Percentiles rank a stretch among this genome's conserved stretches.
Conservation (phyloP, 2,888 invertebrate species). For the Saturnia japonica region DNA sequence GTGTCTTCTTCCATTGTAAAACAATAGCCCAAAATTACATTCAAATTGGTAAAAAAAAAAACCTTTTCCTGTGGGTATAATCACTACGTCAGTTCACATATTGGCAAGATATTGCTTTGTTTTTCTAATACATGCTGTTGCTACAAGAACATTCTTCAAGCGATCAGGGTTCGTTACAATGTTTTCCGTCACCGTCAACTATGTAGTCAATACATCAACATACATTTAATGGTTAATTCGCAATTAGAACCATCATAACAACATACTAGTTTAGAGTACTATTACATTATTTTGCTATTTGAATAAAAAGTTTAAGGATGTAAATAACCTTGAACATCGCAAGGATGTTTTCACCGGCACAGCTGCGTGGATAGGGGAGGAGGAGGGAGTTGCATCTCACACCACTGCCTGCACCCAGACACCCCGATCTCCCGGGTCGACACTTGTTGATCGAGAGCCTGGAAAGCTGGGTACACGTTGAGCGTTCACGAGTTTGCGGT, state of each 20-base stretch:
- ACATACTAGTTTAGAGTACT: background rate
- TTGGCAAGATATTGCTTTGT: too few species aligned
- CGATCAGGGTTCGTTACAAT: too few species aligned
- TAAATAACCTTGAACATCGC: conserved; percentile 11
- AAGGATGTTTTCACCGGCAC: conserved; percentile 22
- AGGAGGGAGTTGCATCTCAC: conserved; percentile 23
- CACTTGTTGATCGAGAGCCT: conserved; percentile 50
- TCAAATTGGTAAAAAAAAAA: too few species aligned
- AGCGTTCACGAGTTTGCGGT: background rate
- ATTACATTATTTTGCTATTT: background rate
- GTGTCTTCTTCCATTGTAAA: too few species aligned
- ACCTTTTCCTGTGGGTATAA: too few species aligned
- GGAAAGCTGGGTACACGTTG: conserved; percentile 31
- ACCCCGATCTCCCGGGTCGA: conserved; percentile 26
- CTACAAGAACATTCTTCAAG: too few species aligned
- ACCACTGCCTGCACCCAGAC: conserved; percentile 23
- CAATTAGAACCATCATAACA: background rate
- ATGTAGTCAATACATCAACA: too few species aligned
- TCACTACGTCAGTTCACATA: too few species aligned
- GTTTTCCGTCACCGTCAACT: too few species aligned
- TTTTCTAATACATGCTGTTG: too few species aligned
- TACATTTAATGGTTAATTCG: too few species aligned
- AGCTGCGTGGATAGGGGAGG: conserved; percentile 40
- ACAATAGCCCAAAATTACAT: too few species aligned
- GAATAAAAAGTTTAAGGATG: background rate